Conservation (phyloP, 2,113 vertebrate genomes). For the Pseudonaja textilis region DNA sequence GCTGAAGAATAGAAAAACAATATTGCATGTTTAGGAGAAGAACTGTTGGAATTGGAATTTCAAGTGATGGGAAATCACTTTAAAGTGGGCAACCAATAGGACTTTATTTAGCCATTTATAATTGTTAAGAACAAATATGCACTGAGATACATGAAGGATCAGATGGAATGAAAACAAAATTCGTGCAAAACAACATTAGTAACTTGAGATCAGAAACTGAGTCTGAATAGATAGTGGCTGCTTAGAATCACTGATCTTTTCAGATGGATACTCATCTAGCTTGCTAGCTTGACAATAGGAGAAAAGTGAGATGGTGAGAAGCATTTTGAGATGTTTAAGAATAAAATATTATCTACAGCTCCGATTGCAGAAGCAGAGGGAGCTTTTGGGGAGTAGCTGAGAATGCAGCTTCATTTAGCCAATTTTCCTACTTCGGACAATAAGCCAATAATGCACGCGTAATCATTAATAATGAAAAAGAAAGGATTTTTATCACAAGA, state of each 20-base stretch:
- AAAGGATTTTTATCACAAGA: background rate
- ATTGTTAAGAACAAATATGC: background rate
- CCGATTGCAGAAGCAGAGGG: background rate
- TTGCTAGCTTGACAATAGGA: background rate
- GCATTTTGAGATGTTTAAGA: background rate
- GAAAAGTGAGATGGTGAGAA: background rate
- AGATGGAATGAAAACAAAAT: background rate
- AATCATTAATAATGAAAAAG: background rate
- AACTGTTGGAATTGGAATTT: background rate
- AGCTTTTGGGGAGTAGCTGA: background rate
- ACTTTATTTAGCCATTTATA: background rate
- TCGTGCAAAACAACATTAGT: background rate
- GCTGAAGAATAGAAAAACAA: background rate
- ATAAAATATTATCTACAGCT: background rate
- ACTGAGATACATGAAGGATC: background rate
- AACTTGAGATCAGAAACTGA: background rate
- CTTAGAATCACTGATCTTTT: background rate
- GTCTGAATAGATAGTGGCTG: background rate
- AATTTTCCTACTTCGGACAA: background rate
- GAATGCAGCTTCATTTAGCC: background rate
- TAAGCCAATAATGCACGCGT: background rate
- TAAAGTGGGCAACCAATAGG: background rate
- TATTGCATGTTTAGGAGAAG: background rate
- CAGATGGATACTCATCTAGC: background rate
- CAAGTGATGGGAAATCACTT: background rate